Base-by-base conservation (phyloP, 2,888 invertebrate species). In the Epinotia ramella region DNA sequence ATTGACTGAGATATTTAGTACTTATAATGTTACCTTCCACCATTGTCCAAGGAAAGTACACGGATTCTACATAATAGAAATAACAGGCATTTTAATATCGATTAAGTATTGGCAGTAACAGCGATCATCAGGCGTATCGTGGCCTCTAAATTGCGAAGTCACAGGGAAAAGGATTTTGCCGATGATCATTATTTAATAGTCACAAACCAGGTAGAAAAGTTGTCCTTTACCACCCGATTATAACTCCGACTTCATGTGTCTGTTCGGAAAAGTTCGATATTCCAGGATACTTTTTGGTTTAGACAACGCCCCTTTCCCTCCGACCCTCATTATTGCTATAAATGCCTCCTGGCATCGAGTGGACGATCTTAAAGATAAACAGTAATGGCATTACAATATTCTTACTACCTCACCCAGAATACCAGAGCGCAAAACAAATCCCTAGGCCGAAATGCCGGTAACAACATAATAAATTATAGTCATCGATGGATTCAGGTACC, bases 271-370 rank as follows among this genome's bases (percentile, higher is more conserved):
- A 40, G 40, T 40, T 9, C 40, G 9, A 40, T 40, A 0, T 40
- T 9, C 40, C 40, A 9, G 7, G 1, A 13, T 6, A 7, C 57
- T 20, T 24, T 59, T 40, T 1, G 57, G 40, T 16, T 12, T 44
- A 18, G 13, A 46, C 46, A 64, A 28, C 0, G 20, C 49, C 56
- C 69, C 59, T 59, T 40, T 28, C 68, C 46, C 33, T 40, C 33
- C 12, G 49, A 7, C 65, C 64, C 75, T 66, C 68, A 72, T 65
- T 77, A 78, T 75, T 75, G 75, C 67, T 77, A 78, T 75, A 78
- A 77, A 77, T 78, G 78, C 77, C 76, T 53, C 59, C 77, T 75
- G 75, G 67, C 73, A 73, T 71, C 66, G 53, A 75, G 71, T 71
- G 66, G 75, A 71, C 70, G 69, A 53, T 46, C 69, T 70, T 74